Base-by-base conservation (phyloP, 2,888 invertebrate genomes). In the Sarcophaga variegata region DNA sequence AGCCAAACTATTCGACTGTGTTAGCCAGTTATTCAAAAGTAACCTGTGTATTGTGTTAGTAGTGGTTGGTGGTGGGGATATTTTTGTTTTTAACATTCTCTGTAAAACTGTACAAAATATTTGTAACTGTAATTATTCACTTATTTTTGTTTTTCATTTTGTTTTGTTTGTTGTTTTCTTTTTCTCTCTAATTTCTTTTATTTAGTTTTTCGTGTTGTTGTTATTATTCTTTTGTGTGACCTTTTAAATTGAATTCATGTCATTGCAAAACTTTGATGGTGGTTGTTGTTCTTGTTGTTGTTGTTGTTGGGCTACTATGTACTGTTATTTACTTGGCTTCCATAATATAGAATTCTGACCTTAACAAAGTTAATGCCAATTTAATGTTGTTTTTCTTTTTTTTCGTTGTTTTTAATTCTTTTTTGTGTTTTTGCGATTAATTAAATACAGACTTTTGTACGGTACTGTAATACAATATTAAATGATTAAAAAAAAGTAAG, bases 181-280 rank as follows among this genome's bases (percentile, higher is more conserved):
- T 54, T 54, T 14, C 17, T 1, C 54, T 17, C 54, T 54, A 14
- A 54, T 75, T 49, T 70, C 27, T 81, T 37, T 66, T n/a, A 25
- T 74, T 67, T n/a, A n/a, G 4, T 54, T 69, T 2, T 14, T 45
- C 45, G 47, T 22, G 20, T 14, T 49, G 62, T 66, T 45, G 67
- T 45, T 22, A 62, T 72, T 59, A 4, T 17, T 17, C 67, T 67
- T 22, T 3, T 27, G 20, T 63, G 47, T 62, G 75, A 76, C 75
- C 75, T 76, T 75, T 75, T 20, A 3, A 62, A 63, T 37, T 4
- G 54, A 81, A 70, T 67, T 69, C 49, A 47, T 67, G 81, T 62
- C 63, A 81, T 62, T 63, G 27, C 8, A 63, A 75, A 59, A 49
- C 25, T 54, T 54, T 54, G 4, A 17, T 17, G 12, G 54, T 17